phyloP scores from a whole-genome alignment of 2,797 vertebrate genomes.

The Pipistrellus kuhlii region DNA sequence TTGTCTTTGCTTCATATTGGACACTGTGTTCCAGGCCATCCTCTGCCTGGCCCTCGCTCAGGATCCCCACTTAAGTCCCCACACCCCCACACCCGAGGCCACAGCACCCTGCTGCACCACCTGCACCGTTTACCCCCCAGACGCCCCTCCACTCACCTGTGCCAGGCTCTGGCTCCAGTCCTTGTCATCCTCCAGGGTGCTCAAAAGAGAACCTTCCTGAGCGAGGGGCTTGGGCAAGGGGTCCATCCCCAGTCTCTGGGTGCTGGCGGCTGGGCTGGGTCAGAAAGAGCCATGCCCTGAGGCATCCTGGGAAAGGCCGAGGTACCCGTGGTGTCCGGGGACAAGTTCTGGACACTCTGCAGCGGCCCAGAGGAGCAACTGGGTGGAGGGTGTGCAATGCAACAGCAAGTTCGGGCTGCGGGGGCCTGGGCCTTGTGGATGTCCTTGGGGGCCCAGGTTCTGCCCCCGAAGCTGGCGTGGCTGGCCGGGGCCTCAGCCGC shows the following conservation, averaged over 20 bases:
- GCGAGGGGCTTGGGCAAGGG: neutral
- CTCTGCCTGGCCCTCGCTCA: neutral
- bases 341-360: neutral
- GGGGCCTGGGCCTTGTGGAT: neutral
- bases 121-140: neutral
- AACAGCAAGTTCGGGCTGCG: neutral
- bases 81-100: no score
- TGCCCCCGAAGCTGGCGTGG: neutral
- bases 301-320: neutral
- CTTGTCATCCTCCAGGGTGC: neutral
- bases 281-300: neutral
- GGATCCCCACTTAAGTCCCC: neutral
- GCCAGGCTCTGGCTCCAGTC: neutral
- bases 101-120: rapidly evolving
- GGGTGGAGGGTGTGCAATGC: neutral
- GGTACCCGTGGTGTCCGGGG: neutral
- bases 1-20: neutral
- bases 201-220: neutral
- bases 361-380: neutral
- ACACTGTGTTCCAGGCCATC: neutral
- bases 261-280: neutral
- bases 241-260: neutral
- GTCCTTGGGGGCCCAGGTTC: no score
- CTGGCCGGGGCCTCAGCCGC: neutral
- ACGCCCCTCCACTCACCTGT: neutral